Base-by-base conservation (phyloP, 64 coral and sea anemone species). In the Stylophora pistillata region DNA sequence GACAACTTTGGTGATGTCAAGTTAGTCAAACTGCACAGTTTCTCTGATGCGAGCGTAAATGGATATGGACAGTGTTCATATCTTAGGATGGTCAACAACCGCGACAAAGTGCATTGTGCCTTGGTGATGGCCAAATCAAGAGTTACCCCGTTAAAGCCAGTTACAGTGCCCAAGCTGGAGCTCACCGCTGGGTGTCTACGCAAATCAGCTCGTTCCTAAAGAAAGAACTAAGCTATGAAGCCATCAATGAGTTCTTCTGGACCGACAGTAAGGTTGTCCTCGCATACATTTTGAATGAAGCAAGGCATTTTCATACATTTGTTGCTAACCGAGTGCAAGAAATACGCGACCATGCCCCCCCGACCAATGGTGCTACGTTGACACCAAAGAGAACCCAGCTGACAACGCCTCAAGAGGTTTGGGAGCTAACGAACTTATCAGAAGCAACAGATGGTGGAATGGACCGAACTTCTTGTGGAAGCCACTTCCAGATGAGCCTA, bases 51-150 rank as follows among this genome's bases (percentile, higher is more conserved):
- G 13, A 71, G 84, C 7, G 3, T 47, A 11, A 13, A 13, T 68
- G 89, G 85, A 13, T 93, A 93, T 74, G 85, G 91, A 21, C 91
- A 93, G 53, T 86, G 82, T 52, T 88, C 76, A 5, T 93, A 93
- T 52, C 66, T 93, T 3, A 86, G 66, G 7, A 58, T 93, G 66
- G 23, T 59, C 2, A 69, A 93, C 65, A 26, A 56, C 23, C 30
- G 74, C 2, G 73, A 59, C 4, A 21, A 53, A 52, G 53, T 93
- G 4, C 82, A 86, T 17, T 66, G 82, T 21, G 68, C 65, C 31
- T 28, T 86, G 13, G 62, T 71, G 1, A 71, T 87, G 66, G 66
- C 68, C n/a, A 73, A 87, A 41, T 87, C 70, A 17, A 7, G 64
- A 6, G 82, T 86, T 64, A 86, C 62, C 0, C 82, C 63, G 2